phyloP scores from a whole-genome alignment of 2,113 vertebrate species.

The Coryphaenoides rupestris region DNA sequence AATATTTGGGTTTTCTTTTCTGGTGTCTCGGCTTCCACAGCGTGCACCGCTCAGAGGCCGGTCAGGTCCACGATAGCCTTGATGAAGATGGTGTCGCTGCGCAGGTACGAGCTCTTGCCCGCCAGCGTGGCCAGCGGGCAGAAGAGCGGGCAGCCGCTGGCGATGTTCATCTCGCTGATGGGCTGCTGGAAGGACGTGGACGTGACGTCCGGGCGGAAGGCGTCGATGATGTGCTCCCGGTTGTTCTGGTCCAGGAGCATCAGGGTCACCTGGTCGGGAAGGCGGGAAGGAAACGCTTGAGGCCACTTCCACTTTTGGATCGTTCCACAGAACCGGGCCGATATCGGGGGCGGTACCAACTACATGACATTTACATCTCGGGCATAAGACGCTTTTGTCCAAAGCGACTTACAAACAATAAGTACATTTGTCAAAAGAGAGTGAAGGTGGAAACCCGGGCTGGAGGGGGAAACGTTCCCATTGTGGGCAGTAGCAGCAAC shows the following conservation, averaged over 20 bases:
- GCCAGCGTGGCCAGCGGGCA: slow-evolving; percentile 88
- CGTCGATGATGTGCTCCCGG: slow-evolving; percentile 91
- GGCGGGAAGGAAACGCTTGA: too few relatives aligned
- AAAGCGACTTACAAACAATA: too few relatives aligned
- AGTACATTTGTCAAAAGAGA: too few relatives aligned
- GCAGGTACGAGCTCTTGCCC: slow-evolving; percentile 84
- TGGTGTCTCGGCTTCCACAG: slow-evolving; percentile 52
- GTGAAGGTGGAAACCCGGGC: too few relatives aligned
- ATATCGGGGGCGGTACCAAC: too few relatives aligned
- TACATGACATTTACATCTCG: too few relatives aligned
- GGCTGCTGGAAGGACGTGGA: slow-evolving; percentile 94
- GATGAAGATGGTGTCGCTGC: slow-evolving; percentile 91
- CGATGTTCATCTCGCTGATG: slow-evolving; percentile 91
- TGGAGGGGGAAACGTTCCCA: too few relatives aligned
- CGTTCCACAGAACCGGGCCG: too few relatives aligned
- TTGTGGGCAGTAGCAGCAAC: too few relatives aligned
- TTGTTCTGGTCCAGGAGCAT: slow-evolving; percentile 97
- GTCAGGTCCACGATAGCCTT: slow-evolving; percentile 95
- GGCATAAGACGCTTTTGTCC: too few relatives aligned
- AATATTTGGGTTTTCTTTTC: neutral
- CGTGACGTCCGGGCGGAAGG: slow-evolving; percentile 86
- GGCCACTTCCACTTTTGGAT: too few relatives aligned
- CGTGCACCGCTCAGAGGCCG: slow-evolving; percentile 71
- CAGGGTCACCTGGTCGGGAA: slow-evolving; percentile 83
- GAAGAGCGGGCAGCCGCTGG: slow-evolving; percentile 96